Evolutionary conservation across 2,113 vertebrate genomes (phyloP).

Genomic region (Elephantulus edwardii): DNA sequence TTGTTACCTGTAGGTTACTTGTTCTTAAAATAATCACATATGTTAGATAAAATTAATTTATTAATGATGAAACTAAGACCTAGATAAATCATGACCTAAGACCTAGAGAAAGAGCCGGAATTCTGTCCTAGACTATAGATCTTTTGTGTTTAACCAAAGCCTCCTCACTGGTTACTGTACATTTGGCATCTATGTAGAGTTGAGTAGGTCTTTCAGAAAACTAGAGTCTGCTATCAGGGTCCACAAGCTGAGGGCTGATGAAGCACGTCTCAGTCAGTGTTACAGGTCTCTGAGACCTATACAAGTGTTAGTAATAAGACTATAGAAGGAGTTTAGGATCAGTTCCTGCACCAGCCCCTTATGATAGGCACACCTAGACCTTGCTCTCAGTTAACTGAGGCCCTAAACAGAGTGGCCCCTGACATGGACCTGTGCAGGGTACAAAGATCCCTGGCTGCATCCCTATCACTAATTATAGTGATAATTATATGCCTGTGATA

Average conservation of each 20-base stretch:
- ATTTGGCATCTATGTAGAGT: neutral
- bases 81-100: too few species aligned
- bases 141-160: too few species aligned
- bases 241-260: neutral
- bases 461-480: neutral
- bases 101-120: too few species aligned
- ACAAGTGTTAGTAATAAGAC: neutral
- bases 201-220: neutral
- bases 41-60: too few species aligned
- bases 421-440: neutral
- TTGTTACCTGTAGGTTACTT: too few species aligned
- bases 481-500: neutral
- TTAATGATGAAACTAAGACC: too few species aligned
- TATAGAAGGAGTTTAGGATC: neutral
- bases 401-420: neutral
- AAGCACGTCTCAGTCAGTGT: too few species aligned
- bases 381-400: neutral
- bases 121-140: too few species aligned
- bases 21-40: too few species aligned
- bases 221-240: neutral
- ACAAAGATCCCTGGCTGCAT: neutral
- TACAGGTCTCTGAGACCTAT: neutral
- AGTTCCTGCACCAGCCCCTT: neutral
- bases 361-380: neutral
- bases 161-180: neutral